Evolutionary conservation across 2,888 invertebrate genomes (phyloP).

Genomic region (Brachyptera putata): DNA sequence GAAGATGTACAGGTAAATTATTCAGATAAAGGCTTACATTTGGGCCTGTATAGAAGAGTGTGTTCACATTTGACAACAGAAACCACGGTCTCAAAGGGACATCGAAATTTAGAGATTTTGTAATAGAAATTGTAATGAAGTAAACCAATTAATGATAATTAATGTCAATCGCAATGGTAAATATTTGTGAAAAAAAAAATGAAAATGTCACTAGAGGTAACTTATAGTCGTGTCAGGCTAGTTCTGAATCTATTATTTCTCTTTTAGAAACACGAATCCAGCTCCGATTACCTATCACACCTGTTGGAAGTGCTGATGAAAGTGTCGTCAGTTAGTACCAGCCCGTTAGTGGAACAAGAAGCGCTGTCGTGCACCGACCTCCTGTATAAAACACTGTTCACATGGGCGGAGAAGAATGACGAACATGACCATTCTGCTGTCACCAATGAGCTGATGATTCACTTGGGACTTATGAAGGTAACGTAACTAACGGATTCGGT

Average conservation of each 20-base stretch:
- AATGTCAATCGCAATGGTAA: too few species aligned
- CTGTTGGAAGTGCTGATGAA: constrained; percentile 46
- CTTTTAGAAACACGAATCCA: neutral
- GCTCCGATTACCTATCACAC: neutral
- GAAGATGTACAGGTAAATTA: constrained; percentile 42
- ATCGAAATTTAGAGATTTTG: neutral
- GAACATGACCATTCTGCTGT: constrained; percentile 52
- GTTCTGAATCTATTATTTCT: too few species aligned
- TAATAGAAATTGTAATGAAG: too few species aligned
- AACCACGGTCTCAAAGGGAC: neutral
- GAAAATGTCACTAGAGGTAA: too few species aligned
- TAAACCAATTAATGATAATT: too few species aligned
- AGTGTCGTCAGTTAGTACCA: constrained; percentile 53
- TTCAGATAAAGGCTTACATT: neutral
- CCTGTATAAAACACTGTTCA: constrained; percentile 53
- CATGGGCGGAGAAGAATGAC: constrained; percentile 47
- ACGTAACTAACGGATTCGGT: too few species aligned
- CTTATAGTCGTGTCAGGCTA: too few species aligned
- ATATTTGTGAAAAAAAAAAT: too few species aligned
- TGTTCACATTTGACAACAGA: neutral
- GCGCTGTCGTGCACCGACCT: constrained; percentile 48
- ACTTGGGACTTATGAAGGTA: constrained; percentile 70
- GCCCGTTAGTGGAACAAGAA: constrained; percentile 34
- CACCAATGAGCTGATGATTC: constrained; percentile 61
- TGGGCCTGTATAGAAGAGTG: too few species aligned